Evolutionary conservation across 2,888 invertebrate species (phyloP).

Genomic region (Proisotoma minuta): DNA sequence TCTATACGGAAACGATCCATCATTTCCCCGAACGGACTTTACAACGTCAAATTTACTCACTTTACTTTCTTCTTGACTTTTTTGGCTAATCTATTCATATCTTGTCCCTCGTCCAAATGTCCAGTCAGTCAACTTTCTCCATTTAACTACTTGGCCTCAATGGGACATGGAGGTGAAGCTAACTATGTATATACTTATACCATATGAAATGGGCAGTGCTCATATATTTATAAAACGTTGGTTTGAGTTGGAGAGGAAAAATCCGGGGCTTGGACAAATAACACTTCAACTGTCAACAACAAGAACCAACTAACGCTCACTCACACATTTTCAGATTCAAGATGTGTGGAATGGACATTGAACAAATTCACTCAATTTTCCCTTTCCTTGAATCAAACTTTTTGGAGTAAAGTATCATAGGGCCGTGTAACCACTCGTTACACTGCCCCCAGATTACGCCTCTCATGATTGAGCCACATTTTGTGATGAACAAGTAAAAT

Average conservation of each 20-base stretch:
- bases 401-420: too few relatives aligned
- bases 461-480: too few relatives aligned
- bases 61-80: not conserved
- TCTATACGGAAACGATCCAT: not conserved
- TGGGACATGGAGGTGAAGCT: too few relatives aligned
- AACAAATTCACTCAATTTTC: not conserved
- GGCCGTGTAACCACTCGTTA: too few relatives aligned
- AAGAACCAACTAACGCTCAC: too few relatives aligned
- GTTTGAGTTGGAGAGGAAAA: not conserved
- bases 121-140: not conserved
- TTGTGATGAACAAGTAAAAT: too few relatives aligned
- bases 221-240: not conserved
- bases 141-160: too few relatives aligned
- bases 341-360: too few relatives aligned
- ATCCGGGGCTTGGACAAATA: not conserved
- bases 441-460: too few relatives aligned
- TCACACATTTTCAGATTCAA: not conserved
- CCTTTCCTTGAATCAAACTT: too few relatives aligned
- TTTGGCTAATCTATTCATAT: not conserved
- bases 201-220: too few relatives aligned
- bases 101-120: not conserved
- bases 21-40: not conserved
- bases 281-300: not conserved
- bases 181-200: too few relatives aligned
- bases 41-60: not conserved